These are phyloP conservation scores for Drosophila mercatorum DNA, from an alignment of 2,888 invertebrate genomes.

Conservation along the genomic window DNA sequence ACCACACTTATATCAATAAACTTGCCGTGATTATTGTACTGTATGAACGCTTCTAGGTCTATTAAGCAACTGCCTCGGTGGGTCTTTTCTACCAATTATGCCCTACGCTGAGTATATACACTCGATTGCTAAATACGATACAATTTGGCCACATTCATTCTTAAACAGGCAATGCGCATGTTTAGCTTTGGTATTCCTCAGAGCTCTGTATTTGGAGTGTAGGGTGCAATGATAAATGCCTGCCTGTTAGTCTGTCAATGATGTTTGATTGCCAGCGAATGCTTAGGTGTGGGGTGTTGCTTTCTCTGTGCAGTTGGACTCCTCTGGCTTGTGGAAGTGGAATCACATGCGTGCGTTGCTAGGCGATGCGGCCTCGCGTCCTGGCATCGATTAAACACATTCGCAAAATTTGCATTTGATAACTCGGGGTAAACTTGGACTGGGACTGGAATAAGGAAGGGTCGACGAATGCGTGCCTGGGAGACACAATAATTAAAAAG, in stretches of 20 bases:
- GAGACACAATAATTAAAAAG: slow-evolving; percentile 79
- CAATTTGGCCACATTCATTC: slow-evolving; percentile 1
- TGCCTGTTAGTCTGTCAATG: slow-evolving; percentile 29
- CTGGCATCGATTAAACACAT: slow-evolving; percentile 73
- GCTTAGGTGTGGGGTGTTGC: neutral
- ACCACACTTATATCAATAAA: slow-evolving; percentile 70
- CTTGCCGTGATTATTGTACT: slow-evolving; percentile 76
- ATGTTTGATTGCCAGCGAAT: slow-evolving; percentile 23
- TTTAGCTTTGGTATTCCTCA: neutral
- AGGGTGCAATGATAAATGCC: slow-evolving; percentile 13
- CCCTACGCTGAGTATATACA: neutral
- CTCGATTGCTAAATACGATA: slow-evolving; percentile 10
- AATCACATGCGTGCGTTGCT: slow-evolving; percentile 68
- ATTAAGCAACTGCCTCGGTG: slow-evolving; percentile 18
- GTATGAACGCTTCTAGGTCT: slow-evolving; percentile 21
- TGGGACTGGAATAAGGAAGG: slow-evolving; percentile 44
- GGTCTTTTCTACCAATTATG: neutral
- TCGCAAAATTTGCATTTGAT: slow-evolving; percentile 68
- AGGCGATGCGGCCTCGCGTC: slow-evolving; percentile 51
- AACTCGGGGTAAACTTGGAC: slow-evolving; percentile 31
- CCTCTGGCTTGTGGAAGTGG: neutral
- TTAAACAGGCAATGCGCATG: neutral
- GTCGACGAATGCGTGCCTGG: slow-evolving; percentile 70
- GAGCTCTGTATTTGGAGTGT: neutral
- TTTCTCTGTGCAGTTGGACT: neutral